Evolutionary conservation across 2,797 vertebrate species (phyloP).

Genomic region (Nasua narica): DNA sequence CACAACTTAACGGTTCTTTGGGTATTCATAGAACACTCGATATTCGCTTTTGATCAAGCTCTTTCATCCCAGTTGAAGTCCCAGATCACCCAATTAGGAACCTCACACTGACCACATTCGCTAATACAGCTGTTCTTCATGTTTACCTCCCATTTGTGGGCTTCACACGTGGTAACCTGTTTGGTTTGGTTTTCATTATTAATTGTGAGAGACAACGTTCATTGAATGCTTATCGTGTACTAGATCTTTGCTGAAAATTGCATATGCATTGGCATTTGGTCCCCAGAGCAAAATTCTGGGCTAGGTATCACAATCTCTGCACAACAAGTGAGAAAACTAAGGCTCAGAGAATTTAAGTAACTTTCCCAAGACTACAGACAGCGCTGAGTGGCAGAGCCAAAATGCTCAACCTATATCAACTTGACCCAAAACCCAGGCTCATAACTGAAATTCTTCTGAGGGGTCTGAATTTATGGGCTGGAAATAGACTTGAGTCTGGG

Average conservation of each 20-base stretch:
- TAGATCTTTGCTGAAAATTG: not conserved
- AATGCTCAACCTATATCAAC: not conserved
- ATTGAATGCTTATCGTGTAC: not conserved
- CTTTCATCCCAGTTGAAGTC: not conserved
- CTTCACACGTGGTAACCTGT: not conserved
- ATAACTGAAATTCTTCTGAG: not conserved
- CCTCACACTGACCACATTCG: not conserved
- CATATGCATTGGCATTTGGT: not conserved
- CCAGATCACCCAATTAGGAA: not conserved
- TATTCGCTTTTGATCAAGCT: not conserved
- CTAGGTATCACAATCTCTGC: not conserved
- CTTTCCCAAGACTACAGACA: not conserved
- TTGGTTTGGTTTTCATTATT: not conserved
- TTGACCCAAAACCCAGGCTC: not conserved
- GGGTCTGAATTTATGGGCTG: not conserved
- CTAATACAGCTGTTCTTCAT: not conserved
- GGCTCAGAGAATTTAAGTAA: constrained; percentile 11
- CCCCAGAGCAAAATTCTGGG: not conserved
- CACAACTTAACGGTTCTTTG: not conserved
- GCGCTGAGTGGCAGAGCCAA: not conserved
- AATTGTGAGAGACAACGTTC: not conserved
- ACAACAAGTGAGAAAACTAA: not conserved
- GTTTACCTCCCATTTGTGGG: not conserved
- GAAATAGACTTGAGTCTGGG: not conserved
- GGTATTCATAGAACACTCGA: not conserved